A percentile compares a stretch with the other conserved stretches of the same genome.
phyloP scores from a whole-genome alignment of 2,888 invertebrate species.

The Diadromus collaris region DNA sequence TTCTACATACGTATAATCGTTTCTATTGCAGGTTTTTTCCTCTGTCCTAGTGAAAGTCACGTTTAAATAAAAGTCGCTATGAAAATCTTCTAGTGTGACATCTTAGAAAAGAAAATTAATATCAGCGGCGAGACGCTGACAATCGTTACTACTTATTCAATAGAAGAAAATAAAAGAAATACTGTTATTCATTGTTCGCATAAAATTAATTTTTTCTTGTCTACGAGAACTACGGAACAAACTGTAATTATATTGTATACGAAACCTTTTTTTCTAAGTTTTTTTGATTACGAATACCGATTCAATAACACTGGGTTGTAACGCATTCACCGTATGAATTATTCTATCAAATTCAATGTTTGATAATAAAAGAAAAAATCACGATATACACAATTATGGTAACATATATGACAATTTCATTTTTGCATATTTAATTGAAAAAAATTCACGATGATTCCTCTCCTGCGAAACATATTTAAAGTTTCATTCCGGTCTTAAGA shows the following conservation, averaged over 20 bases:
- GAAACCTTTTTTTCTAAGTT: conserved; percentile 22
- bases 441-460: neutral
- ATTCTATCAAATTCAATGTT: conserved; percentile 43
- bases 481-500: conserved; percentile 68
- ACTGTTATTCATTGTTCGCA: conserved; percentile 22
- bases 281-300: conserved; percentile 36
- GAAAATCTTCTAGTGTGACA: conserved; percentile 29
- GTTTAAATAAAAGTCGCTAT: conserved; percentile 43
- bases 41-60: conserved; percentile 64
- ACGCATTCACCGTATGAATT: conserved; percentile 24
- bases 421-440: conserved; percentile 13
- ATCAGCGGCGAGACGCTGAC: conserved; percentile 40
- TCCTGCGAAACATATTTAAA: neutral
- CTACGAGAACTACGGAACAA: conserved; percentile 28
- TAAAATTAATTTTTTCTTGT: conserved; percentile 14
- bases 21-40: conserved; percentile 73
- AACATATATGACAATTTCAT: conserved; percentile 1
- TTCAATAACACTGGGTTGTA: conserved; percentile 31
- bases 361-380: conserved; percentile 40
- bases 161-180: conserved; percentile 37
- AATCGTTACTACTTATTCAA: conserved; percentile 16
- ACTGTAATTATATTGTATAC: conserved; percentile 59
- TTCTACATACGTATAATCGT: conserved; percentile 64
- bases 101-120: conserved; percentile 5
- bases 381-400: neutral